Percentiles rank a stretch among this genome's conserved stretches.
These are phyloP conservation scores for Gymnothorax reevesii DNA, from an alignment of 2,797 vertebrate genomes.

Conservation along the genomic window DNA sequence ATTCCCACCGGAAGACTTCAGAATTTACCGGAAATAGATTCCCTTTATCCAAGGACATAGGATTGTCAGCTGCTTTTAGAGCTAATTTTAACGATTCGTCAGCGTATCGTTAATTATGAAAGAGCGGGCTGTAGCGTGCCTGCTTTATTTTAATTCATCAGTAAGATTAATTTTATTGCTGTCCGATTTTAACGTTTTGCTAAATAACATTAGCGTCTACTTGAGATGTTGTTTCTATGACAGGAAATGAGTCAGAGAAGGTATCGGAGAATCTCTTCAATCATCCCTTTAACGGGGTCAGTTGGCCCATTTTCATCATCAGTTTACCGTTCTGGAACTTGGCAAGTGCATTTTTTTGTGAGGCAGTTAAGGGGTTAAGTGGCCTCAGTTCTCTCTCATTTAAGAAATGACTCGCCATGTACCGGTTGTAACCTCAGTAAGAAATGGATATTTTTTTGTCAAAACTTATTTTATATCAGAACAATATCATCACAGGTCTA, in stretches of 20 bases:
- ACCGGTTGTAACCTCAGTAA: not conserved
- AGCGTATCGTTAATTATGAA: slow-evolving; percentile 42
- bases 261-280: slow-evolving; percentile 60
- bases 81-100: not conserved
- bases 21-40: slow-evolving; percentile 15
- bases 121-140: slow-evolving; percentile 11
- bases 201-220: not conserved
- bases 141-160: slow-evolving; percentile 30
- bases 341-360: too few relatives aligned
- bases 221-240: slow-evolving; percentile 60
- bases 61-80: slow-evolving; percentile 1
- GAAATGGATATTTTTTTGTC: slow-evolving; percentile 55
- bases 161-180: slow-evolving; percentile 53
- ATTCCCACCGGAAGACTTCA: slow-evolving; percentile 13
- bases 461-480: slow-evolving; percentile 67
- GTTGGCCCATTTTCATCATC: too few relatives aligned
- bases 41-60: not conserved
- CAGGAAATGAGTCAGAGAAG: slow-evolving; percentile 42
- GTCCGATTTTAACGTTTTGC: slow-evolving; percentile 66
- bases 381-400: slow-evolving; percentile 72
- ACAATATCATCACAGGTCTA: slow-evolving; percentile 54
- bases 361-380: slow-evolving; percentile 38
- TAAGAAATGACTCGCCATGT: slow-evolving; percentile 44
- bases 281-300: too few relatives aligned
- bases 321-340: too few relatives aligned